A percentile compares a stretch with the other conserved stretches of the same genome.
These are phyloP conservation scores for Chloroceryle amazona DNA, from an alignment of 2,797 vertebrate genomes.

Conservation along the genomic window DNA sequence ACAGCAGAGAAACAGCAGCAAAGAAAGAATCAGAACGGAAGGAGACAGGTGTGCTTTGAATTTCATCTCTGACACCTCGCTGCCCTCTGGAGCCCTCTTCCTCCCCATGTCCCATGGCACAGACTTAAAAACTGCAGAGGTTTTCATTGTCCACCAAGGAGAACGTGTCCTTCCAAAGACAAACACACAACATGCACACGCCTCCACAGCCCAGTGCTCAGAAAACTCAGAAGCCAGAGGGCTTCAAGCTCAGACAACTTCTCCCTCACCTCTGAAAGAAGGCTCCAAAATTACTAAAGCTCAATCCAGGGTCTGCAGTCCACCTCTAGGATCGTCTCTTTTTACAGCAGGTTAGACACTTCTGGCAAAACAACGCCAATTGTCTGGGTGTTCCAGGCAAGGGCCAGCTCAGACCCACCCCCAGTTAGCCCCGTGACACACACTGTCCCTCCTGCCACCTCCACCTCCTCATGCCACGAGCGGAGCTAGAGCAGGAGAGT, in stretches of 20 bases:
- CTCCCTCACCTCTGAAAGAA: not conserved
- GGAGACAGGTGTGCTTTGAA: not conserved
- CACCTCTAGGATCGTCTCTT: not conserved
- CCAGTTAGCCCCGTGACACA: not conserved
- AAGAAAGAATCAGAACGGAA: not conserved
- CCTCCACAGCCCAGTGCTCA: not conserved
- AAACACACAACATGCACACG: rapidly evolving
- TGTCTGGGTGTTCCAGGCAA: not conserved
- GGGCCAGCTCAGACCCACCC: not conserved
- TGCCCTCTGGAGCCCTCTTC: not conserved
- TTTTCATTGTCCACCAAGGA: not conserved
- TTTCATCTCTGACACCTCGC: not conserved
- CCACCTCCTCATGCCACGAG: rapidly evolving
- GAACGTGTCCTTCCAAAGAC: not conserved
- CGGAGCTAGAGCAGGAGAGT: not conserved
- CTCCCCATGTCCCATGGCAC: not conserved
- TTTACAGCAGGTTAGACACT: not conserved
- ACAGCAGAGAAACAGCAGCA: not conserved
- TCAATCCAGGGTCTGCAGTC: not conserved
- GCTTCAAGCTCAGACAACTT: not conserved
- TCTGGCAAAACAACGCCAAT: not conserved
- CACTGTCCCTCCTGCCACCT: not conserved
- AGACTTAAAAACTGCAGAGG: not conserved
- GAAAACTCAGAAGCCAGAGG: not conserved
- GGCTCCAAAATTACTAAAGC: not conserved